Conservation (phyloP, 2,888 invertebrate species). For the Eubasilissa splendida region DNA sequence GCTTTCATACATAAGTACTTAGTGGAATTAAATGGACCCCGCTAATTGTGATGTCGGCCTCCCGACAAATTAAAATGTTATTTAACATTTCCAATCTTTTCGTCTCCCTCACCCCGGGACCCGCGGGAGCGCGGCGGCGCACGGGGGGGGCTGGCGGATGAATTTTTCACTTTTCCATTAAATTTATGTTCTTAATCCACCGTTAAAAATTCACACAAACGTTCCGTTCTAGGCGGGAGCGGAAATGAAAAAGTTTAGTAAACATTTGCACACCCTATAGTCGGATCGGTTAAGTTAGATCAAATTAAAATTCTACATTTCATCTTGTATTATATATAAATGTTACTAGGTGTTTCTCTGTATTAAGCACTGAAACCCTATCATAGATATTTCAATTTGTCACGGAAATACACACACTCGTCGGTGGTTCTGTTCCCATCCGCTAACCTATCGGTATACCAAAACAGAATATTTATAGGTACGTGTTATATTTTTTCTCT, state of each 20-base stretch:
- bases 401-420: too few relatives aligned
- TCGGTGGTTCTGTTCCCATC: too few relatives aligned
- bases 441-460: too few relatives aligned
- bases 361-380: too few relatives aligned
- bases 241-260: constrained; percentile 57
- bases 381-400: too few relatives aligned
- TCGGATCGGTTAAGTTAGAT: too few relatives aligned
- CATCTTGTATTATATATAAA: too few relatives aligned
- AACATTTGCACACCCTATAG: constrained; percentile 48
- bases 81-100: constrained; percentile 51
- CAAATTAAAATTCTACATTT: too few relatives aligned
- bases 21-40: constrained; percentile 14
- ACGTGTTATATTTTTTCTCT: too few relatives aligned
- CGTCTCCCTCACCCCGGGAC: constrained; percentile 16
- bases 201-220: constrained; percentile 53
- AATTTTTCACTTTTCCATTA: constrained; percentile 57
- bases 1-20: constrained; percentile 5
- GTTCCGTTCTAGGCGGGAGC: constrained; percentile 50
- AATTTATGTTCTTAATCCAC: constrained; percentile 55
- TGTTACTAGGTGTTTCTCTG: too few relatives aligned
- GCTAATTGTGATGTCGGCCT: constrained; percentile 21
- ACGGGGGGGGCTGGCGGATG: constrained; percentile 23
- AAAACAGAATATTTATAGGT: too few relatives aligned
- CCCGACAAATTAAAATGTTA: constrained; percentile 51
- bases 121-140: constrained; percentile 19